Conservation (phyloP, 1,140 invertebrate genomes). For the Drosophila oshimai region DNA sequence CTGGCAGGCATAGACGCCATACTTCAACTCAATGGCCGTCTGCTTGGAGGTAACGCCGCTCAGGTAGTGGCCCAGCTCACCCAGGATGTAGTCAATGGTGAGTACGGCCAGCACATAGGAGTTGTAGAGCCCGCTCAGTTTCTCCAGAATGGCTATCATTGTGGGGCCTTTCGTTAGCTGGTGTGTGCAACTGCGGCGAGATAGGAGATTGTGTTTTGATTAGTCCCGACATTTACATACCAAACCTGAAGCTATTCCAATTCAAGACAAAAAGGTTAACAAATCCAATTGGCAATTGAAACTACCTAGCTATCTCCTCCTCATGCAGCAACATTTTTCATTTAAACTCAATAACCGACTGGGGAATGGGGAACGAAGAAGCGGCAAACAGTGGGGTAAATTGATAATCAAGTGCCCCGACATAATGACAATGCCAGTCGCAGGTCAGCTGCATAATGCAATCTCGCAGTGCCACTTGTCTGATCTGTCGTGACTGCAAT, state of each 20-base stretch:
- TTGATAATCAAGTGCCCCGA: constrained; percentile 33
- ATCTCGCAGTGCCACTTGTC: neutral
- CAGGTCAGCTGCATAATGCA: constrained; percentile 14
- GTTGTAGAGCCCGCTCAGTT: constrained; percentile 88
- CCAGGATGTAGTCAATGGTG: constrained; percentile 91
- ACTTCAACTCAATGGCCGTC: constrained; percentile 92
- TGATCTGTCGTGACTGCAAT: constrained; percentile 50
- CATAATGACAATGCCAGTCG: constrained; percentile 43
- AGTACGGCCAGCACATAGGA: constrained; percentile 90
- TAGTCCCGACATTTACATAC: neutral
- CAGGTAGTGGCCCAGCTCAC: constrained; percentile 93
- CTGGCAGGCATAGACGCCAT: constrained; percentile 94
- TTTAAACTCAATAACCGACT: constrained; percentile 7
- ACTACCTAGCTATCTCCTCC: neutral
- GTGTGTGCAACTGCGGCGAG: neutral
- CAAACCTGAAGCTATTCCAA: neutral
- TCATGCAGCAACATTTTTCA: neutral
- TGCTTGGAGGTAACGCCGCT: constrained; percentile 94
- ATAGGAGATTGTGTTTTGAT: neutral
- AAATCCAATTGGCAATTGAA: neutral
- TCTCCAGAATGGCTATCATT: constrained; percentile 83
- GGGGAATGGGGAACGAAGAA: neutral
- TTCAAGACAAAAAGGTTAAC: neutral
- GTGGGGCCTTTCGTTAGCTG: neutral
- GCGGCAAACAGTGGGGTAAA: neutral